Conservation (phyloP, 2,888 invertebrate genomes). For the Cynaeus angustus region DNA sequence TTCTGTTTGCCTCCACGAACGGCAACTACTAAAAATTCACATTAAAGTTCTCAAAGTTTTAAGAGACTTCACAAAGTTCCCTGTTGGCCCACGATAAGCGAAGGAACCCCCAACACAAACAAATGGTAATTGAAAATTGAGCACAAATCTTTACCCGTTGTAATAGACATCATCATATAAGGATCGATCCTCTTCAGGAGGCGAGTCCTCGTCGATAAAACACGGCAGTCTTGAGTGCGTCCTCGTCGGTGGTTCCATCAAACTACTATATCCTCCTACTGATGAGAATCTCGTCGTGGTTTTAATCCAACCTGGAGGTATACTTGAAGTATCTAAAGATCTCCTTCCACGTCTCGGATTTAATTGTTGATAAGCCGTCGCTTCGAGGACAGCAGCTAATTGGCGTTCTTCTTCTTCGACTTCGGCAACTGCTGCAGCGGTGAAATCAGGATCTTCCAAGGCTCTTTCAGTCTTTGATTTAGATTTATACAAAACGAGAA, state of each 20-base stretch:
- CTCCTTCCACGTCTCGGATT: slow-evolving; percentile 70
- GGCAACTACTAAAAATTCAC: too few species aligned
- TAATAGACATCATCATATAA: slow-evolving; percentile 67
- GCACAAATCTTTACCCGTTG: slow-evolving; percentile 62
- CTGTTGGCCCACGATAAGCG: too few species aligned
- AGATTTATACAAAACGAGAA: slow-evolving; percentile 93
- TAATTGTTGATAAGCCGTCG: slow-evolving; percentile 74
- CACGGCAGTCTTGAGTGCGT: slow-evolving; percentile 77
- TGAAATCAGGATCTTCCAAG: slow-evolving; percentile 85
- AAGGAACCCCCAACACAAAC: too few species aligned
- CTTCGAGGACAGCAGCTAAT: slow-evolving; percentile 83
- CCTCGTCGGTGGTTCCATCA: slow-evolving; percentile 79
- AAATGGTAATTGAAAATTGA: too few species aligned
- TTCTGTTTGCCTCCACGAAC: too few species aligned
- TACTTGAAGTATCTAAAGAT: slow-evolving; percentile 79
- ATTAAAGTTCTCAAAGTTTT: too few species aligned
- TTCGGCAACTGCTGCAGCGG: slow-evolving; percentile 82
- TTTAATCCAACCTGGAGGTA: slow-evolving; percentile 73
- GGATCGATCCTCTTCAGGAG: slow-evolving; percentile 65
- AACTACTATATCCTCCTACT: slow-evolving; percentile 80
- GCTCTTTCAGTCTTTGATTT: slow-evolving; percentile 85
- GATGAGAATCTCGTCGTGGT: slow-evolving; percentile 76
- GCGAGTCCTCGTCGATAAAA: slow-evolving; percentile 74
- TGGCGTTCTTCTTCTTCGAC: slow-evolving; percentile 81
- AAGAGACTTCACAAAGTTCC: too few species aligned